Percentiles rank a stretch among this genome's conserved stretches.
Conservation (phyloP, 2,797 vertebrate species). For the Melanotaenia nigrans region DNA sequence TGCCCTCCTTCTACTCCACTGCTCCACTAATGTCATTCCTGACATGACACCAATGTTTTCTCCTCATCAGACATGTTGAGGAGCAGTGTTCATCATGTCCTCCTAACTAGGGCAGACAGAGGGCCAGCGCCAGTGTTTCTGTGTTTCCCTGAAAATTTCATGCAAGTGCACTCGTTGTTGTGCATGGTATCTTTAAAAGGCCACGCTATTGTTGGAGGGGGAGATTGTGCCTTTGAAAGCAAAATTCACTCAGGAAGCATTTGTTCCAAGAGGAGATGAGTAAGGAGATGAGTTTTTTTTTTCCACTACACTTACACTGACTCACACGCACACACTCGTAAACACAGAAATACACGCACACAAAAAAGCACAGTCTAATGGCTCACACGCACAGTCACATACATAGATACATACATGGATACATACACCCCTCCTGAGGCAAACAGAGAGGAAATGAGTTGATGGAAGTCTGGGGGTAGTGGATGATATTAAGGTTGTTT, state of each 20-base stretch:
- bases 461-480: conserved; percentile 70
- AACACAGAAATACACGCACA: neutral
- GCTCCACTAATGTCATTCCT: conserved; percentile 71
- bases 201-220: conserved; percentile 66
- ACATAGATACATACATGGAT: conserved; percentile 29
- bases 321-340: conserved; percentile 9
- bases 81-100: conserved; percentile 56
- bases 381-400: conserved; percentile 31
- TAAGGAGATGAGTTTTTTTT: conserved; percentile 73
- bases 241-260: conserved; percentile 79
- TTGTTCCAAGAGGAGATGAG: conserved; percentile 77
- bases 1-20: conserved; percentile 74
- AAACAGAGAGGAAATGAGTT: conserved; percentile 51
- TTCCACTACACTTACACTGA: conserved; percentile 40
- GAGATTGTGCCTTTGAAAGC: conserved; percentile 66
- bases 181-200: conserved; percentile 61
- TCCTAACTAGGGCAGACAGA: conserved; percentile 65
- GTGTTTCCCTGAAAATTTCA: conserved; percentile 23
- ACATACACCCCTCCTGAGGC: conserved; percentile 46
- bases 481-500: conserved; percentile 62
- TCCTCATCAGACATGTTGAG: conserved; percentile 53
- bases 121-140: conserved; percentile 44
- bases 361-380: conserved; percentile 14
- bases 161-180: conserved; percentile 24
- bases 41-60: conserved; percentile 68